Percentiles rank a stretch among this genome's conserved stretches.
phyloP scores from a whole-genome alignment of 2,113 vertebrate species.

The Stictonetta naevosa region DNA sequence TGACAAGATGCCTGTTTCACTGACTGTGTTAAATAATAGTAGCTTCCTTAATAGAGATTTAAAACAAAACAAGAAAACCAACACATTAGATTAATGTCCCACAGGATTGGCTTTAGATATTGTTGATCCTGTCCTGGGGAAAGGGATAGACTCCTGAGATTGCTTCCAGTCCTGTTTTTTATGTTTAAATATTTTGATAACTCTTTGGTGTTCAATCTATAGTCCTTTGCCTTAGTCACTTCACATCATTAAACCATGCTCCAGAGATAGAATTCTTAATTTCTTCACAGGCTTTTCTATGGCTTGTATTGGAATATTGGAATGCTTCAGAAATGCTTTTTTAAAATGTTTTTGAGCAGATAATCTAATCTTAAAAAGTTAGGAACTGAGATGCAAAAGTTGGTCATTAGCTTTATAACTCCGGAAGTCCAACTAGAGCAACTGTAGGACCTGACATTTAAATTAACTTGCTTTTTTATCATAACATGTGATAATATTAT shows the following conservation, averaged over 20 bases:
- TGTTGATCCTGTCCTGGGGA: neutral
- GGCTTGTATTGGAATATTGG: neutral
- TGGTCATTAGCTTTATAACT: neutral
- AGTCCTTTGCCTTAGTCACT: neutral
- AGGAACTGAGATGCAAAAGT: neutral
- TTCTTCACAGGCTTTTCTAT: neutral
- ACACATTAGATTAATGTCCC: neutral
- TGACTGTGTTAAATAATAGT: neutral
- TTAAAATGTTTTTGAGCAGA: neutral
- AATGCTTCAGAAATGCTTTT: neutral
- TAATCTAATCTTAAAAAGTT: neutral
- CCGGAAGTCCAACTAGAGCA: neutral
- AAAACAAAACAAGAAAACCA: neutral
- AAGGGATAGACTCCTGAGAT: neutral
- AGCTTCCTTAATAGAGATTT: neutral
- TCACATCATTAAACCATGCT: neutral
- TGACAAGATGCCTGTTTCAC: neutral
- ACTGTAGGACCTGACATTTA: neutral
- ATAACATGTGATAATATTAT: neutral
- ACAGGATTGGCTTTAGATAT: neutral
- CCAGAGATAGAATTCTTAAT: neutral
- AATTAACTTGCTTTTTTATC: neutral
- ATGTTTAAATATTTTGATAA: neutral
- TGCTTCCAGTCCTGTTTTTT: neutral
- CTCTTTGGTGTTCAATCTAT: neutral